Evolutionary conservation across 1,140 invertebrate genomes (phyloP), one percentile per base, ranked within the genome.

Genomic region (Drosophila quadrilineata): DNA sequence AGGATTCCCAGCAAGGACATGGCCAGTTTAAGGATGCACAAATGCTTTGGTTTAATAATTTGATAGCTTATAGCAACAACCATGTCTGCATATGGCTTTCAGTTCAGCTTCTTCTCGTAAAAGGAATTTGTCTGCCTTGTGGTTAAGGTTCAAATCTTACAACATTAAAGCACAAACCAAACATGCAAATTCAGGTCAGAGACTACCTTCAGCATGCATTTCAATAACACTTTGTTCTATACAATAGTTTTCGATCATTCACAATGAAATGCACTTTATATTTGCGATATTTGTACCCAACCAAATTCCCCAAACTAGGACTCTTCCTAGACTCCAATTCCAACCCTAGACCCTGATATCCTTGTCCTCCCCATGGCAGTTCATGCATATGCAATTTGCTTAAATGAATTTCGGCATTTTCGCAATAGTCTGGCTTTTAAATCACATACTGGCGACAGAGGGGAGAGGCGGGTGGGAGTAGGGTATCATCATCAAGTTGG

Each of bases 321-420:
- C n/a, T n/a, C n/a, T n/a, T n/a, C n/a, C n/a, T n/a, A n/a, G n/a
- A n/a, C n/a, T n/a, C n/a, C n/a, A n/a, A n/a, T n/a, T n/a, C n/a
- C n/a, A n/a, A n/a, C n/a, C n/a, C n/a, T n/a, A n/a, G n/a, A n/a
- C n/a, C n/a, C n/a, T n/a, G n/a, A n/a, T n/a, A n/a, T n/a, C n/a
- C n/a, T n/a, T n/a, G n/a, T n/a, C n/a, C 19, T 5, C 48, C 9
- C 38, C 19, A 16, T 43, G 19, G 33, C 21, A 16, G 48, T 71
- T n/a, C 58, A 70, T 64, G 66, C 65, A 72, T 64, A 75, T 77
- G 74, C 68, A 75, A 60, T 69, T 71, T 66, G 41, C 48, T 63
- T 48, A 59, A 73, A 69, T 70, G 64, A 63, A 77, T 73, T 59
- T 54, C 50, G 26, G 48, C 53, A 46, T 57, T 62, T 71, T 53